A percentile compares a stretch with the other conserved stretches of the same genome.
These are phyloP conservation scores for Opisthograptis luteolata DNA, from an alignment of 2,888 invertebrate genomes.

Conservation along the genomic window DNA sequence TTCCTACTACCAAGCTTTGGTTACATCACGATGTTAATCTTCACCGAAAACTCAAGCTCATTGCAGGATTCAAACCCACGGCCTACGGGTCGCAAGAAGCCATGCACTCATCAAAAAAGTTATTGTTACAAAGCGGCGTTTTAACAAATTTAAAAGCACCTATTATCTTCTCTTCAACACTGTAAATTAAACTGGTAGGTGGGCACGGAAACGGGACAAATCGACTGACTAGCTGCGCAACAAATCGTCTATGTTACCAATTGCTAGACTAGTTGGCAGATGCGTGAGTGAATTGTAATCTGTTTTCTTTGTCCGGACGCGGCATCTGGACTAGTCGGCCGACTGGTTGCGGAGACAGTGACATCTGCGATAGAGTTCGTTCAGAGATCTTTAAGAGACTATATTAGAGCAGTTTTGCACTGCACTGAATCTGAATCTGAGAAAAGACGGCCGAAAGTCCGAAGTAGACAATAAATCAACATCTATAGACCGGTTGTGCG, in stretches of 20 bases:
- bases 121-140: constrained; percentile 57
- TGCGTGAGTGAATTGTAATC: constrained; percentile 63
- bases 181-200: constrained; percentile 77
- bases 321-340: constrained; percentile 50
- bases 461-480: no score
- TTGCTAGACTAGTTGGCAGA: constrained; percentile 40
- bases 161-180: constrained; percentile 77
- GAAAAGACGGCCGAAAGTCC: no score
- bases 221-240: constrained; percentile 52
- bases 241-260: constrained; percentile 42
- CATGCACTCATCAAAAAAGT: no score
- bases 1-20: no score
- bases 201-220: constrained; percentile 54
- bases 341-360: constrained; percentile 50
- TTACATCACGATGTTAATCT: no score
- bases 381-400: constrained; percentile 26
- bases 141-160: constrained; percentile 73
- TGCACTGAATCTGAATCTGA: no score
- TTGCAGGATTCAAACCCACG: no score
- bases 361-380: constrained; percentile 52
- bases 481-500: no score
- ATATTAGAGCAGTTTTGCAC: no score
- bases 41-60: no score
- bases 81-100: constrained; percentile 12
- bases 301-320: constrained; percentile 77